Evolutionary conservation across 30 jellyfish, hydroid and myxozoan genomes (phyloP), one percentile per base, ranked within the genome.

Genomic region (Hydractinia symbiolongicarpus): DNA sequence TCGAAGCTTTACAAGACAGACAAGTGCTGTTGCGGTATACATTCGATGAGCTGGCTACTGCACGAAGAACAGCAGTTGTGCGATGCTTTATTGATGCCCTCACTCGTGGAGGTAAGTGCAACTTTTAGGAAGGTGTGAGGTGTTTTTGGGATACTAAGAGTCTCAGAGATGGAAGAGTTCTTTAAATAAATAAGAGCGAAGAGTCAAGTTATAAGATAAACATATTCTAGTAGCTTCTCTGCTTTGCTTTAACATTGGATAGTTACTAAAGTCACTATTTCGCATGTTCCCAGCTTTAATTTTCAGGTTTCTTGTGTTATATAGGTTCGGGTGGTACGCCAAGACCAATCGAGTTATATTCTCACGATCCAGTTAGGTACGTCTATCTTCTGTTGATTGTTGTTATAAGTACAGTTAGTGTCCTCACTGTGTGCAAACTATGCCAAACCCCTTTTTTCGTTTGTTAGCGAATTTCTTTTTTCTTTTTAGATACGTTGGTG

Each of bases 21-120:
- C 95, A 86, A 55, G 95, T 93, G 5, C 90, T 93, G 7, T 84
- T 87, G 84, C 86, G 94, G 62, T 93, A 93, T 81, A 86, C 96
- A 1, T 87, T 93, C 4, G 98, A 93, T 88, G 98, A 93, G 78
- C 85, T 93, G 13, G 86, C 93, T 54, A 73, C 76, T 20, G 98
- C 98, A 13, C 73, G 98, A 54, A 81, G 98, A 56, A 73, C 96
- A 4, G 96, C 98, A 4, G 96, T 93, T 53, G 98, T 93, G 62
- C 83, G 98, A 61, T 93, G 98, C 75, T 93, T 93, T 56, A 93
- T 93, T 9, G 98, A 93, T 87, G 98, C 98, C 9, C 86, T 93
- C 40, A 93, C 98, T 1, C 83, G 98, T 21, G 98, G 98, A 72
- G 98, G 98, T 93, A 82, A 9, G 84, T 52, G 6, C 55, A 9